Conservation (phyloP, 2,113 vertebrate genomes). For the Sylvicapra grimmia region DNA sequence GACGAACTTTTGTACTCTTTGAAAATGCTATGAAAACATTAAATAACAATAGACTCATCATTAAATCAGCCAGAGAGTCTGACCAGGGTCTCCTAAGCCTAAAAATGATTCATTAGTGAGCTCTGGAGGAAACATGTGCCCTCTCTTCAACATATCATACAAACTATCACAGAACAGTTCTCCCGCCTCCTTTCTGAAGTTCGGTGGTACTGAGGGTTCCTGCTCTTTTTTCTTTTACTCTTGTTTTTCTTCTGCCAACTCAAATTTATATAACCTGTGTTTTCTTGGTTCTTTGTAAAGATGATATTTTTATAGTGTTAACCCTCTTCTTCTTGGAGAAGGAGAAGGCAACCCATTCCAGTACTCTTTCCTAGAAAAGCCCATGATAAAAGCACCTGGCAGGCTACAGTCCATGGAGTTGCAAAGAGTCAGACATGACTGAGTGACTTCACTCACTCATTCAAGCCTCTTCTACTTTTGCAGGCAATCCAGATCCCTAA, state of each 20-base stretch:
- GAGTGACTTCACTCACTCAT: background rate
- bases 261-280: background rate
- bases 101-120: background rate
- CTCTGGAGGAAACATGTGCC: background rate
- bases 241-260: background rate
- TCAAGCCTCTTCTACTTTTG: background rate
- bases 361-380: background rate
- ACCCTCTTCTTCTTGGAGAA: background rate
- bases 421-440: background rate
- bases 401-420: background rate
- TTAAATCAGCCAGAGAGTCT: slow-evolving; percentile 18
- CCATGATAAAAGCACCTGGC: background rate
- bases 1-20: slow-evolving; percentile 29
- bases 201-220: background rate
- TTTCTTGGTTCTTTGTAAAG: background rate
- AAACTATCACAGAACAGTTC: background rate
- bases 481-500: background rate
- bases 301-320: background rate
- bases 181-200: background rate
- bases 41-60: background rate
- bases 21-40: slow-evolving; percentile 34
- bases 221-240: background rate
- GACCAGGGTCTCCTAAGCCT: background rate
- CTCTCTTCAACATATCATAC: background rate
- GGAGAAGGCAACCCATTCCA: background rate